Evolutionary conservation across 2,888 invertebrate genomes (phyloP), one percentile per base, ranked within the genome.

Genomic region (Neoascia interrupta): DNA sequence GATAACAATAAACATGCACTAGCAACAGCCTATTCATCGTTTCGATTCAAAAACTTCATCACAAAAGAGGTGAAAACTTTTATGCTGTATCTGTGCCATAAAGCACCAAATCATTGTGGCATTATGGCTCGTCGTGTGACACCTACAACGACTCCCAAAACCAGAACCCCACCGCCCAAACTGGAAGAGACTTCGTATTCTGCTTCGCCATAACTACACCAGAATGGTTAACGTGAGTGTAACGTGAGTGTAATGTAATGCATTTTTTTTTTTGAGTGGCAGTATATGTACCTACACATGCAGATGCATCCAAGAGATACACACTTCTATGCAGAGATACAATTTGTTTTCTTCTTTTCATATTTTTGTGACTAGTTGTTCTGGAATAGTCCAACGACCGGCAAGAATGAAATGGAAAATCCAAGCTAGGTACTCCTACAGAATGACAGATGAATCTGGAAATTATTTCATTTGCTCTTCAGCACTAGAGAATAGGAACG

Each of bases 391-490:
- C 75, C 76, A 76, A 70, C 76, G 76, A 76, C 76, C 70, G 75
- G 69, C 75, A 75, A 75, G 13, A 19, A 15, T n/a, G 43, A 10
- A 56, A 19, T 18, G 34, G n/a, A 51, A 10, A 15, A 39, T 11
- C 64, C 21, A 49, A 61, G 6, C 18, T 8, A 34, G 31, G 61
- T 60, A 76, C 72, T 76, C 72, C 53, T 66, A 72, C 72, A 64
- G 76, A 72, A 76, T 72, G 72, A 64, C 76, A 72, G 58, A 76
- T 54, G 76, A 76, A 72, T 70, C 58, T 76, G 72, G 72, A 76
- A 76, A 70, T 66, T 64, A 76, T 76, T 76, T 54, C 72, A 66
- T 76, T 76, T 76, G 64, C 56, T 69, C 56, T 51, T 31, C 68
- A 51, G 54, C 21, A 37, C 47, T 39, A 54, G 39, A 53, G 31